Conservation (phyloP, 2,888 invertebrate species). For the Apotomis betuletana region DNA sequence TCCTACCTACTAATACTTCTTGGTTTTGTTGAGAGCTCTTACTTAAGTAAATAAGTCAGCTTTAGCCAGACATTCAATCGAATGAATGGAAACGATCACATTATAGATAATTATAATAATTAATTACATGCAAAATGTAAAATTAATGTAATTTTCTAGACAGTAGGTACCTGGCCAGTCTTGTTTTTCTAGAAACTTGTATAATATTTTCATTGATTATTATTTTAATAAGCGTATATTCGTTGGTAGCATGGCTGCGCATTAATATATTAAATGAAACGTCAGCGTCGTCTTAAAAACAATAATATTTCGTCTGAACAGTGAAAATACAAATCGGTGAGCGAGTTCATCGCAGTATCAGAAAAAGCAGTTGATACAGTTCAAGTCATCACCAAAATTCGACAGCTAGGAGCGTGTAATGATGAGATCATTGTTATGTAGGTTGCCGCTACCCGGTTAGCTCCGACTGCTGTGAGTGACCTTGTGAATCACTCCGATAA, state of each 20-base stretch:
- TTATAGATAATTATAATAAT: slow-evolving; percentile 3
- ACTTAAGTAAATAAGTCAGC: neutral
- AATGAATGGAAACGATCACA: slow-evolving; percentile 5
- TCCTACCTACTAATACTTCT: neutral
- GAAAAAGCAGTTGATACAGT: slow-evolving; percentile 13
- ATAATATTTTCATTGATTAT: neutral
- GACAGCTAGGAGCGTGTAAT: slow-evolving; percentile 36
- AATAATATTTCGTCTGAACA: too few species aligned
- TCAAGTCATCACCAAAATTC: slow-evolving; percentile 15
- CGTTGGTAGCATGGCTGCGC: too few species aligned
- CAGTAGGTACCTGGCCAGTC: neutral
- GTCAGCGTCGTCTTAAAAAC: too few species aligned
- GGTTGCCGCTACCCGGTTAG: slow-evolving; percentile 69
- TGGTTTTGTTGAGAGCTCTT: neutral
- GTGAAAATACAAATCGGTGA: too few species aligned
- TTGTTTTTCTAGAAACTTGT: slow-evolving; percentile 12
- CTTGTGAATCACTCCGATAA: slow-evolving; percentile 80
- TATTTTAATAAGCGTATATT: too few species aligned
- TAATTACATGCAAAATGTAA: slow-evolving; percentile 1
- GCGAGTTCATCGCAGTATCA: neutral
- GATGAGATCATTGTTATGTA: slow-evolving; percentile 77
- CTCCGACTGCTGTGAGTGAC: slow-evolving; percentile 63
- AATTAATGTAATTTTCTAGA: neutral
- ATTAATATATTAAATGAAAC: too few species aligned
- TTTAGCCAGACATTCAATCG: neutral